Base-by-base conservation (phyloP, 2,797 vertebrate genomes). In the Knipowitschia caucasica region DNA sequence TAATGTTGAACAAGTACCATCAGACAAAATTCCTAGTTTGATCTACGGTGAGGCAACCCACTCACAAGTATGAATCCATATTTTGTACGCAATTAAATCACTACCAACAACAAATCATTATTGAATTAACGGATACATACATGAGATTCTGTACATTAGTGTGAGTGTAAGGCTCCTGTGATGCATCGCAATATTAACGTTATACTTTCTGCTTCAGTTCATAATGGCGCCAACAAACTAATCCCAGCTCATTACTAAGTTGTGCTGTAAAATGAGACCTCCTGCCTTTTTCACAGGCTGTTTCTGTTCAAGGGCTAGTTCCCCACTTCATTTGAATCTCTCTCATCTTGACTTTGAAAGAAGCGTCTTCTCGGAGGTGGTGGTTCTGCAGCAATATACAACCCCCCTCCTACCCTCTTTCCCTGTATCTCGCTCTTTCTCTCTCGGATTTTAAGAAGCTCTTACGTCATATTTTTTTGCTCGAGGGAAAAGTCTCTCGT, bases 301-400 rank as follows among this genome's bases (percentile, higher is more conserved):
- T 46, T 49, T 64, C 27, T 36, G 39, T 52, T 60, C 23, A 61
- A 59, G 43, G 66, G 49, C 20, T 50, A 25, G 53, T 58, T 65
- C 46, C n/a, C 18, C 25, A 49, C 49, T 57, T 24, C 24, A 12
- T 62, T 44, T 64, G 38, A 30, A 49, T 59, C 50, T 58, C 53
- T 65, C 62, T 74, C 45, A 61, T 67, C 45, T 63, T 56, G n/a
- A 52, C 29, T 66, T 62, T 59, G n/a, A 68, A 65, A 35, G 35
- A n/a, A n/a, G 57, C 34, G 42, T 75, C 38, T 66, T 55, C 62
- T 69, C 58, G 38, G 40, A 67, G 69, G 60, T 65, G 62, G 59
- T 56, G 53, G n/a, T n/a, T n/a, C 35, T 68, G 76, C 56, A 10
- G 73, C 70, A 70, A n/a, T 53, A 52, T 18, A 40, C 12, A 60